phyloP scores from a whole-genome alignment of 2,888 invertebrate species.

The Tupiocoris notatus region DNA sequence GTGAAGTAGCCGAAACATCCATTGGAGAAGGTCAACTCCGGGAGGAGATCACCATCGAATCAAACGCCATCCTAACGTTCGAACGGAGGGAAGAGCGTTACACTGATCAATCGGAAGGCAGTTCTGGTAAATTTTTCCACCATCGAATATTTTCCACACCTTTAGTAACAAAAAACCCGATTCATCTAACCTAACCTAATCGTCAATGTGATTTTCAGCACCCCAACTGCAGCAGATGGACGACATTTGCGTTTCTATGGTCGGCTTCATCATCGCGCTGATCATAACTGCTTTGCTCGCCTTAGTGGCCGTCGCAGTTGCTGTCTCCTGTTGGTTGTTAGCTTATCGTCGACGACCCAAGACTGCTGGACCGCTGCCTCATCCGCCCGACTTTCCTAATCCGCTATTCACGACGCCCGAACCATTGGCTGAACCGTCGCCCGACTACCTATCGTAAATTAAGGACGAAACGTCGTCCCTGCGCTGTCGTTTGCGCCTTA shows the following conservation, averaged over 20 bases:
- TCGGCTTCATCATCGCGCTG: constrained; percentile 87
- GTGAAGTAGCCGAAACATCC: constrained; percentile 43
- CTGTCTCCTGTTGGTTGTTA: constrained; percentile 93
- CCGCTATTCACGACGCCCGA: constrained; percentile 83
- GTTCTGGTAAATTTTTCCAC: constrained; percentile 48
- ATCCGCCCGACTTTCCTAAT: constrained; percentile 93
- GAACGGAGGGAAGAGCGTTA: constrained; percentile 79
- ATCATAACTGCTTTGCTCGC: constrained; percentile 89
- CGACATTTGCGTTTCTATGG: constrained; percentile 91
- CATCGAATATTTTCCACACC: too few relatives aligned
- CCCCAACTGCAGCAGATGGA: constrained; percentile 59
- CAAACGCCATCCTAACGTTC: constrained; percentile 86
- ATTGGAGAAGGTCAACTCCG: constrained; percentile 69
- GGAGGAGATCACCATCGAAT: constrained; percentile 90
- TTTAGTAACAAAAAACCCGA: too few relatives aligned
- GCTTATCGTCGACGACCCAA: constrained; percentile 86
- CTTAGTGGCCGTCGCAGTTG: constrained; percentile 88
- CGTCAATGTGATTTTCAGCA: constrained; percentile 46
- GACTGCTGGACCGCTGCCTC: constrained; percentile 84
- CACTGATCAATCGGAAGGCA: constrained; percentile 76
- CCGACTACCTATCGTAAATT: constrained; percentile 64
- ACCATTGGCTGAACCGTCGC: constrained; percentile 77
- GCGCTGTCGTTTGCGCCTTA: not conserved
- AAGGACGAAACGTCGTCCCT: not conserved
- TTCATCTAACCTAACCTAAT: not conserved